phyloP scores from a whole-genome alignment of 2,888 invertebrate species.

The Tenodera sinensis region DNA sequence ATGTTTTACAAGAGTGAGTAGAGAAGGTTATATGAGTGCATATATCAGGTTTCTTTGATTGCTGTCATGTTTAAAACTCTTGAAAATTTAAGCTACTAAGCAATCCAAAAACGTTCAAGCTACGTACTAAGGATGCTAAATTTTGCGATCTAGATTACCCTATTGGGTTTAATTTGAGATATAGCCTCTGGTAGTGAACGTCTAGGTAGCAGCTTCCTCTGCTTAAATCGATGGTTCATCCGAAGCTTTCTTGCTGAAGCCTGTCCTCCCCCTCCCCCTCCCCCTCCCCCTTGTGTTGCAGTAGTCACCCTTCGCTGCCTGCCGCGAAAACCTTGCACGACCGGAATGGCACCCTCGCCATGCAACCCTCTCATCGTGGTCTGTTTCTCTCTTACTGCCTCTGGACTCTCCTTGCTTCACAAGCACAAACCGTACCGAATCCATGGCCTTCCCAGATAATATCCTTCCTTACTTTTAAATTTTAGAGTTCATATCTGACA shows the following conservation, averaged over 20 bases:
- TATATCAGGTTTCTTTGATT: no score
- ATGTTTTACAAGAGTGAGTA: no score
- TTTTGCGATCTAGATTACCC: no score
- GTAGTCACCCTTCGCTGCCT: not conserved
- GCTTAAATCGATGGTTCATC: not conserved
- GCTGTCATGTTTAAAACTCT: no score
- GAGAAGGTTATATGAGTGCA: no score
- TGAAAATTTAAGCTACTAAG: no score
- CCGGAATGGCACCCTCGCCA: not conserved
- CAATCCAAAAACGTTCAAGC: no score
- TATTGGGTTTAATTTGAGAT: not conserved
- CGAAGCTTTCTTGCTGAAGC: not conserved
- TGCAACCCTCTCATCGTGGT: not conserved
- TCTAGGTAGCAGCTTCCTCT: not conserved
- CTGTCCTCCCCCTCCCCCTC: not conserved
- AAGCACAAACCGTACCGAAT: not conserved
- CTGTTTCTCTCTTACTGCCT: not conserved
- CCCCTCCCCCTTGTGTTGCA: not conserved
- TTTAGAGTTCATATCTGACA: no score
- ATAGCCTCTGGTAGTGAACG: not conserved
- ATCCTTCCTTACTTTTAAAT: no score
- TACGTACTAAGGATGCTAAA: no score
- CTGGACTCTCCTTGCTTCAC: not conserved
- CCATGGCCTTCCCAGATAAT: not conserved
- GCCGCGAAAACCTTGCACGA: not conserved